Conservation (phyloP, 2,888 invertebrate species). For the Neoaliturus tenellus region DNA sequence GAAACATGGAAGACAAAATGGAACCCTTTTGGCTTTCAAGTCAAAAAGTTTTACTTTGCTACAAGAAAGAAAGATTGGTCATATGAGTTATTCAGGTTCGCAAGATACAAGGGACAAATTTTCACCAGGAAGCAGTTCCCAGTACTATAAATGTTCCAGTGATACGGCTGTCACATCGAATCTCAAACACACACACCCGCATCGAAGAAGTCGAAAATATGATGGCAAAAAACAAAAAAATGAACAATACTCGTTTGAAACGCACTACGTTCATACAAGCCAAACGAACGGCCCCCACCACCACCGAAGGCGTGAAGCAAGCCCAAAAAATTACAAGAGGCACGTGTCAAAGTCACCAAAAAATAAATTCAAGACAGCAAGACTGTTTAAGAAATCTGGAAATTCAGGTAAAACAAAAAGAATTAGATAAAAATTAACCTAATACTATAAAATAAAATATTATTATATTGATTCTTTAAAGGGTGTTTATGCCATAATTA, state of each 20-base stretch:
- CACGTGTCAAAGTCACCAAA: background rate
- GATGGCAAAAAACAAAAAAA: background rate
- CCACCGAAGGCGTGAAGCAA: background rate
- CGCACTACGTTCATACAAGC: background rate
- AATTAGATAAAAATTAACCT: slow-evolving; percentile 41
- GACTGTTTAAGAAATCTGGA: background rate
- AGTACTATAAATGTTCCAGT: background rate
- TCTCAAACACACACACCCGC: background rate
- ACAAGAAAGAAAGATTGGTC: background rate
- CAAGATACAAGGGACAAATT: background rate
- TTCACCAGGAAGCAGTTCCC: background rate
- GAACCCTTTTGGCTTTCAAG: background rate
- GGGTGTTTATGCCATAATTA: too few relatives aligned
- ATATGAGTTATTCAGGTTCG: slow-evolving; percentile 38
- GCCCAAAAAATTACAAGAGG: background rate
- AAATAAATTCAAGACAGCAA: background rate
- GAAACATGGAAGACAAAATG: background rate
- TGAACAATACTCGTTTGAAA: slow-evolving; percentile 7
- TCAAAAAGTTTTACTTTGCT: slow-evolving; percentile 9
- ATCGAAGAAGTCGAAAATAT: background rate
- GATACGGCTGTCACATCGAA: background rate
- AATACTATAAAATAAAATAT: too few relatives aligned
- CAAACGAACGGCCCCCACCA: background rate
- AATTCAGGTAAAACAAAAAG: background rate
- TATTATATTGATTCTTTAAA: too few relatives aligned